Conservation (phyloP, 2,888 invertebrate genomes). For the Leptinotarsa haldemani region DNA sequence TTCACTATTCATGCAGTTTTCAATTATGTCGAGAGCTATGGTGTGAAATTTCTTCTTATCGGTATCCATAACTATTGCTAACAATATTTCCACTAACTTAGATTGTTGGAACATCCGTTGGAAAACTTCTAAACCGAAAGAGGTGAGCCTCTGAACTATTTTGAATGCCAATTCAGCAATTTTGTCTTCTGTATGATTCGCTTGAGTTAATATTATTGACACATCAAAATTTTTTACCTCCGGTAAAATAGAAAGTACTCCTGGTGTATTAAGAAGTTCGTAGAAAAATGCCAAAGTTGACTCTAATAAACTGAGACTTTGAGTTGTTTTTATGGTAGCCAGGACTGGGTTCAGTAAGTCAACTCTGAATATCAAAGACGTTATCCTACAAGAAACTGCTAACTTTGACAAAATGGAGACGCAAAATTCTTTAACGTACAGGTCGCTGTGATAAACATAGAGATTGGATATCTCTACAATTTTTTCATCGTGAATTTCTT, state of each 20-base stretch:
- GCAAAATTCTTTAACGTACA: conserved; percentile 52
- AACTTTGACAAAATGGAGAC: conserved; percentile 52
- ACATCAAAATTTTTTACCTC: conserved; percentile 50
- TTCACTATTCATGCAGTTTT: conserved; percentile 53
- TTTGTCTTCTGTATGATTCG: conserved; percentile 41
- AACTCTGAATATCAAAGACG: conserved; percentile 49
- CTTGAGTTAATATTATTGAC: conserved; percentile 45
- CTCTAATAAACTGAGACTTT: conserved; percentile 46
- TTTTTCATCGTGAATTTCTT: conserved; percentile 52
- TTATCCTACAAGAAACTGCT: conserved; percentile 50
- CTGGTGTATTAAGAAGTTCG: conserved; percentile 50
- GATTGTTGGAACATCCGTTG: conserved; percentile 49
- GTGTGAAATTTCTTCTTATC: conserved; percentile 41
- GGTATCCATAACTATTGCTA: conserved; percentile 51
- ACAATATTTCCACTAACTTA: conserved; percentile 53
- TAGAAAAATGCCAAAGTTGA: conserved; percentile 51
- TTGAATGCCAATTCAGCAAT: conserved; percentile 47
- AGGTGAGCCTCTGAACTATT: conserved; percentile 51
- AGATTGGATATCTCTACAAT: conserved; percentile 52
- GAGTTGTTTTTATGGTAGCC: conserved; percentile 48
- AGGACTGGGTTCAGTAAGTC: conserved; percentile 53
- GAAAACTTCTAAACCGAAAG: conserved; percentile 49
- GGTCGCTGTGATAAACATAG: conserved; percentile 51
- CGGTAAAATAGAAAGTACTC: conserved; percentile 48
- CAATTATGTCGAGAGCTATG: conserved; percentile 51